Percentiles rank a stretch among this genome's conserved stretches.
These are phyloP conservation scores for Anadara kagoshimensis DNA, from an alignment of 1,140 invertebrate species.

Conservation along the genomic window DNA sequence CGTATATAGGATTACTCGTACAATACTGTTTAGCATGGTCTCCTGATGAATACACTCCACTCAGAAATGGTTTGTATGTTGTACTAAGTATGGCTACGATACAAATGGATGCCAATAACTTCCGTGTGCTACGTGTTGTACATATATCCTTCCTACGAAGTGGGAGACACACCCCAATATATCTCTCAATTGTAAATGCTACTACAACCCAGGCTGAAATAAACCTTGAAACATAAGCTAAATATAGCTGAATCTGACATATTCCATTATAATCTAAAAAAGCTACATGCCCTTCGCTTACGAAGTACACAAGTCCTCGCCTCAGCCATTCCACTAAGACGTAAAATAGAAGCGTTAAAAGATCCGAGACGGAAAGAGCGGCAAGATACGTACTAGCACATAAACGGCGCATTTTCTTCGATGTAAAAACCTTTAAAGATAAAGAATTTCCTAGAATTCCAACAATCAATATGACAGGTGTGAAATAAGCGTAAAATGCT, in stretches of 20 bases:
- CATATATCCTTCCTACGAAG: constrained; percentile 37
- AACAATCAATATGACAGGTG: constrained; percentile 47
- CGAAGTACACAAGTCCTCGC: not conserved
- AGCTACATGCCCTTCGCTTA: not conserved
- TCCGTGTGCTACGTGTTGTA: constrained; percentile 30
- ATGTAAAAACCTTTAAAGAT: constrained; percentile 59
- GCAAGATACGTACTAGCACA: constrained; percentile 58
- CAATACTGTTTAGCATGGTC: constrained; percentile 28
- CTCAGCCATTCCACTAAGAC: constrained; percentile 55
- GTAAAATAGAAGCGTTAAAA: constrained; percentile 47
- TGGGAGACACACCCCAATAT: constrained; percentile 86
- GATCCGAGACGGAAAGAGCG: constrained; percentile 46
- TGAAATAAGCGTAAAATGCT: constrained; percentile 19
- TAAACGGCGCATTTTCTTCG: constrained; percentile 56
- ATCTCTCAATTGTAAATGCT: constrained; percentile 78
- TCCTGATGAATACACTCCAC: constrained; percentile 19
- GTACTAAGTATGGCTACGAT: constrained; percentile 18
- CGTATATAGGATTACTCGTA: constrained; percentile 33
- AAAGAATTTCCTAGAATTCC: constrained; percentile 62
- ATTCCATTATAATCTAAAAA: constrained; percentile 38
- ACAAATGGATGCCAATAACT: constrained; percentile 24
- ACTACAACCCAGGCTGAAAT: constrained; percentile 62
- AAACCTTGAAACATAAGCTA: constrained; percentile 57
- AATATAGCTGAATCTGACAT: constrained; percentile 57
- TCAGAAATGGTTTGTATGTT: constrained; percentile 44